These are phyloP conservation scores for Phyllotis vaccarum DNA, from an alignment of 2,797 vertebrate species.

Conservation along the genomic window DNA sequence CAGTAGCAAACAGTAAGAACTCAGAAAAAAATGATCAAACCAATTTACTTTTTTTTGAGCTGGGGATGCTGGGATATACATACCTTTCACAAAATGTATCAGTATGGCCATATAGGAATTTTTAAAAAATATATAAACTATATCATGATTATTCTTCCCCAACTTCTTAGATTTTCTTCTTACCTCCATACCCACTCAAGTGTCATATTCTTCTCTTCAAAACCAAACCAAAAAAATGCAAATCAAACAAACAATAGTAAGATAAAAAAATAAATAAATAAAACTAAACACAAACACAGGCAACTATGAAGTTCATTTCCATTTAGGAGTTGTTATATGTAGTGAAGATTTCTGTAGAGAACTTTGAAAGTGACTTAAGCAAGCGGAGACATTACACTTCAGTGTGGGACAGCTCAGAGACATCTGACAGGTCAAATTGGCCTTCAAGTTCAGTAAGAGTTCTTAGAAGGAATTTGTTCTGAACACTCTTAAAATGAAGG, in stretches of 20 bases:
- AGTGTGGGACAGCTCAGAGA: neutral
- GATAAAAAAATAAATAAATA: neutral
- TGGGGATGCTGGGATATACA: neutral
- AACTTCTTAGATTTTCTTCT: neutral
- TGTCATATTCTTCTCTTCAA: neutral
- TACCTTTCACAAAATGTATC: neutral
- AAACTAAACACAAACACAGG: neutral
- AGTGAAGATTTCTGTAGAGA: neutral
- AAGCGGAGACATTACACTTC: accelerated
- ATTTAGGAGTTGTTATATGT: neutral
- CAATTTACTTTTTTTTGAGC: neutral
- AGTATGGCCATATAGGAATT: neutral
- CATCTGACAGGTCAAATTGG: accelerated
- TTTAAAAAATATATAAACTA: neutral
- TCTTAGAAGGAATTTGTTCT: neutral
- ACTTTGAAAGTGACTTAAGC: neutral
- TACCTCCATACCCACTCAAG: neutral
- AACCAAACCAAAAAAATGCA: neutral
- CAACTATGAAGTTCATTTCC: neutral
- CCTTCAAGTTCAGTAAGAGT: neutral
- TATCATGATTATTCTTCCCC: neutral
- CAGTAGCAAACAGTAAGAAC: neutral
- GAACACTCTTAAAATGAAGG: neutral
- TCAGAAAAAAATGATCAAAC: neutral
- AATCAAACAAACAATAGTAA: neutral